Evolutionary conservation across 2,888 invertebrate species (phyloP), one percentile per base, ranked within the genome.

Genomic region (Ennomos fuscantarius): DNA sequence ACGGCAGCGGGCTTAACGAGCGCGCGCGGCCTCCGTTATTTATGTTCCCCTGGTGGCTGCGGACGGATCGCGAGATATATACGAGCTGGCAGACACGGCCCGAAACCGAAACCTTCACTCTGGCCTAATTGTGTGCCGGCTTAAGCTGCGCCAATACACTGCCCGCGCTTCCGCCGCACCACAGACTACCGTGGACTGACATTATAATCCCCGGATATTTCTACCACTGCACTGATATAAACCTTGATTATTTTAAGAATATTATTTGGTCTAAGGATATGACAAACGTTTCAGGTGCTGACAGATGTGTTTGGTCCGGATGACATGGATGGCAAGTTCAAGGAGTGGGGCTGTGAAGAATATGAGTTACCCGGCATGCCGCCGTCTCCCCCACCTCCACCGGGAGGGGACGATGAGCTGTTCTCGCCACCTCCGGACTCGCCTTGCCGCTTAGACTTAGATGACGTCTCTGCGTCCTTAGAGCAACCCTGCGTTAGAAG

Each of bases 381-480:
- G 63, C 94, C 94, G n/a, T 94, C 95, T 58, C 94, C 95, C 32
- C 94, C 95, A 56, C 95, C 96, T 63, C 94, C 95, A 58, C 95
- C 96, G 33, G 96, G 96, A 62, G 96, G 96, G 66, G 97, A 97
- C 78, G 97, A 97, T 76, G 97, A 97, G 83, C 93, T 97, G 55
- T 97, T 96, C 84, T 97, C 96, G 80, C 96, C 96, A 76, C 95
- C 96, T 69, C 95, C 94, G 61, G 93, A 93, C 68, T 93, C 93
- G 46, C 94, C 94, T 69, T 94, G 94, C 68, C 93, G 92, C 65
- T 86, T 93, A 69, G 93, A 92, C 71, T 81, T 94, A 72, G 94
- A 94, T 70, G 94, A 93, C 64, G 89, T 93, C 68, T 96, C 96
- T 87, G 96, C 97, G 65, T 96, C 96, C 74, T 95, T 96, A 84